phyloP scores from a whole-genome alignment of 92 coral and sea anemone species.

The Muricea muricata region DNA sequence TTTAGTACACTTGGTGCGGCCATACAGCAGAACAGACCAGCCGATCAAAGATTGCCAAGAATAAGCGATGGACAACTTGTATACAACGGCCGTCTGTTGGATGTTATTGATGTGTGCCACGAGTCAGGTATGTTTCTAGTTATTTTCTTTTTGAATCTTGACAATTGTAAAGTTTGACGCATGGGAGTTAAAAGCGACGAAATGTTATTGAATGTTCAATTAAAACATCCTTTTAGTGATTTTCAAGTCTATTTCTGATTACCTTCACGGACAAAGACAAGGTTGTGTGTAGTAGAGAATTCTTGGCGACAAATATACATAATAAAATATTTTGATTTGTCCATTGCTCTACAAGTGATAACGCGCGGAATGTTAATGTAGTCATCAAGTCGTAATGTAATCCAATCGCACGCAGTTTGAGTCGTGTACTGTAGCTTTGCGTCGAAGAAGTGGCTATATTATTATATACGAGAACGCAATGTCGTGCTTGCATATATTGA shows the following conservation, averaged over 20 bases:
- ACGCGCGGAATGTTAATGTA: slow-evolving; percentile 2
- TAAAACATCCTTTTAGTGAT: not conserved
- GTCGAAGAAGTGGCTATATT: not conserved
- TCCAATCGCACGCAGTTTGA: not conserved
- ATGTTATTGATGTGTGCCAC: not conserved
- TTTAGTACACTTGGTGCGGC: not conserved
- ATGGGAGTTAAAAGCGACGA: not conserved
- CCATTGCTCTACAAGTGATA: not conserved
- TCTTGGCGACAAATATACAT: slow-evolving; percentile 12
- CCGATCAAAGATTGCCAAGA: not conserved
- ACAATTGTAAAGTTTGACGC: not conserved
- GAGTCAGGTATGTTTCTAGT: not conserved
- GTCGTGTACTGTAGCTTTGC: not conserved
- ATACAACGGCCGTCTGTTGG: slow-evolving; percentile 12
- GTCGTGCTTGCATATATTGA: not conserved
- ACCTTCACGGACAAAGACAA: not conserved
- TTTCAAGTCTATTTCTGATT: not conserved
- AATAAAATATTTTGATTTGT: not conserved
- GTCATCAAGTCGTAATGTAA: slow-evolving; percentile 9
- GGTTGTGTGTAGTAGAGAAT: not conserved
- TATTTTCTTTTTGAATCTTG: not conserved
- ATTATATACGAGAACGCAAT: not conserved
- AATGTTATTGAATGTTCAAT: not conserved
- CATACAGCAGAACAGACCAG: not conserved
- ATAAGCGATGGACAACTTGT: not conserved